Evolutionary conservation across 2,888 invertebrate genomes (phyloP), one percentile per base, ranked within the genome.

Genomic region (Exocentrus adspersus): DNA sequence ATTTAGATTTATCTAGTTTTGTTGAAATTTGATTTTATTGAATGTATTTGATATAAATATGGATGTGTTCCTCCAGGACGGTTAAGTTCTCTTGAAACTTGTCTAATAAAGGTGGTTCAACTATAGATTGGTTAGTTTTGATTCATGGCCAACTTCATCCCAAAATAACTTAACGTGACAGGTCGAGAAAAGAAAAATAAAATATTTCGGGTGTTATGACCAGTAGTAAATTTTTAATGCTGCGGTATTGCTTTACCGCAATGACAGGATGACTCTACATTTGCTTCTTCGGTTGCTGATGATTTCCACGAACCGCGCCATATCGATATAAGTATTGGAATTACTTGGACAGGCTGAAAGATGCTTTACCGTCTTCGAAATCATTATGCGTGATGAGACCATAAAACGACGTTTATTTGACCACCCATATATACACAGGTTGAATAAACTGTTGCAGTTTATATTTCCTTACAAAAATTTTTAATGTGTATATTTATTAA

Each of bases 251-350:
- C 53, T 16, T 43, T 54, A 42, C 42, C 28, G 54, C 16, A 21
- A 43, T 10, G 41, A 6, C 19, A 14, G 7, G 14, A 41, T 19
- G 54, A 43, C 43, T 43, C 41, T 37, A 53, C 41, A 53, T 54
- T 54, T 43, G 54, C 54, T 54, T 54, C 54, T 54, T 54, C 54
- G 24, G 54, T 43, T 54, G 68, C 65, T 62, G 69, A 67, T 67
- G 64, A 57, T 63, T 71, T 71, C 67, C 65, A 60, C 62, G 72
- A 70, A 73, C 60, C 62, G 62, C 37, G 60, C 62, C 67, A 60
- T 67, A 73, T 72, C 71, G 71, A 69, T 65, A 68, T 60, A n/a
- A n/a, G n/a, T n/a, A 69, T 67, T 62, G 66, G 64, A 71, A 60
- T 65, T 63, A 65, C 64, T 50, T 57, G 64, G 51, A 65, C 60